Evolutionary conservation across 2,113 vertebrate genomes (phyloP).

Genomic region (Eira barbara): DNA sequence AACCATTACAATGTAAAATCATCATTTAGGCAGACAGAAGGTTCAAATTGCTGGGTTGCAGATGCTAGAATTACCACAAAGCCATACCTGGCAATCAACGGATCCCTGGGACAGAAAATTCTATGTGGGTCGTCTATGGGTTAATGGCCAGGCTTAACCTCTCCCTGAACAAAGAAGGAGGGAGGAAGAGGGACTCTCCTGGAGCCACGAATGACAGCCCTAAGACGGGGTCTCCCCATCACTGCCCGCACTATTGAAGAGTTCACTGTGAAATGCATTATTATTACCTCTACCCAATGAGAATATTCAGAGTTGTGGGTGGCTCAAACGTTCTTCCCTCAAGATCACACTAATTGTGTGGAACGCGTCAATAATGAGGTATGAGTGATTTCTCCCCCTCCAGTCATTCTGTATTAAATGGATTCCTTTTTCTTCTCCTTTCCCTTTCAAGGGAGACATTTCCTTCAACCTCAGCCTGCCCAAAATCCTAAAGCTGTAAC

Average conservation of each 20-base stretch:
- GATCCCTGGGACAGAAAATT: constrained; percentile 79
- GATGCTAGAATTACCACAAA: constrained; percentile 84
- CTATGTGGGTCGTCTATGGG: constrained; percentile 84
- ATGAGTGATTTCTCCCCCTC: constrained; percentile 69
- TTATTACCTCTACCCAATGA: constrained; percentile 49
- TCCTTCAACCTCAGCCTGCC: constrained; percentile 37
- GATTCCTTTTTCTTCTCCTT: constrained; percentile 42
- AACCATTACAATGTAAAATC: constrained; percentile 85
- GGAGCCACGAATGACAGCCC: constrained; percentile 73
- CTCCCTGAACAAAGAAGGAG: constrained; percentile 80
- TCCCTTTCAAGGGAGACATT: constrained; percentile 20
- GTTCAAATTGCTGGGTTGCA: constrained; percentile 82
- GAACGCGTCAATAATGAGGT: constrained; percentile 49
- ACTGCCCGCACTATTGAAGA: not conserved
- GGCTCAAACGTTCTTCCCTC: constrained; percentile 65
- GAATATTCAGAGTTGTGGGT: constrained; percentile 68
- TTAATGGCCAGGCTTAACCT: constrained; percentile 87
- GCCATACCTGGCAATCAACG: constrained; percentile 85
- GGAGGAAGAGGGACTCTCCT: constrained; percentile 70
- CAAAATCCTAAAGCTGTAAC: not conserved
- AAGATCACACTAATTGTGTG: constrained; percentile 60
- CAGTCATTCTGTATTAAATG: constrained; percentile 52
- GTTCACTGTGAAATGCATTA: constrained; percentile 22
- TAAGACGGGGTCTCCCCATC: constrained; percentile 45
- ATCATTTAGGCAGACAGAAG: constrained; percentile 84